phyloP scores from a whole-genome alignment of 1,140 invertebrate species.

The Sitodiplosis mosellana region DNA sequence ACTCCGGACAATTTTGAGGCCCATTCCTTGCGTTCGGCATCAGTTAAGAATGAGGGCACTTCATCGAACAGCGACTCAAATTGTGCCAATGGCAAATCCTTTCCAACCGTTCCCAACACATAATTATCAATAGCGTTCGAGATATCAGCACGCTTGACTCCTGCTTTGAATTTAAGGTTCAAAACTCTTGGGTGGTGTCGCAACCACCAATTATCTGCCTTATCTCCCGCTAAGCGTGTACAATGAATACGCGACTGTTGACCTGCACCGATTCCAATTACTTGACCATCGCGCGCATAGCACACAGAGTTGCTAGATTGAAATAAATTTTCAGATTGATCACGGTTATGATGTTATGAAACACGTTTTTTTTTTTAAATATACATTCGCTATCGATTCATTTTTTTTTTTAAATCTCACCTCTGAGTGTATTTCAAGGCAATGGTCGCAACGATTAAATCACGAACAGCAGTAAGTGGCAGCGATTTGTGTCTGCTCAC shows the following conservation, averaged over 20 bases:
- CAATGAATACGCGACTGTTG: slow-evolving; percentile 97
- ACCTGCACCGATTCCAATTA: slow-evolving; percentile 92
- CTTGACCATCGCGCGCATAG: slow-evolving; percentile 57
- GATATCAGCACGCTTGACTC: slow-evolving; percentile 79
- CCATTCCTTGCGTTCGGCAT: slow-evolving; percentile 62
- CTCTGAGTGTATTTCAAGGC: slow-evolving; percentile 94
- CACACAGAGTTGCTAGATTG: slow-evolving; percentile 22
- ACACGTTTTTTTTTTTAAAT: too few relatives aligned
- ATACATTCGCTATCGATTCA: too few relatives aligned
- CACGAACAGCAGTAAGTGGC: slow-evolving; percentile 56
- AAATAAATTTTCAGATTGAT: too few relatives aligned
- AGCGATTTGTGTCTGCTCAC: slow-evolving; percentile 57
- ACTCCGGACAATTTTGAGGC: slow-evolving; percentile 62
- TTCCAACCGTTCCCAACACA: slow-evolving; percentile 76
- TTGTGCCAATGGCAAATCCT: slow-evolving; percentile 29
- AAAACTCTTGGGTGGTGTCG: slow-evolving; percentile 80
- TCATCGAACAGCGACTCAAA: slow-evolving; percentile 42
- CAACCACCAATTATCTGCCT: slow-evolving; percentile 98
- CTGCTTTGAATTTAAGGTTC: slow-evolving; percentile 72
- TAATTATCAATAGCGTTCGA: slow-evolving; percentile 94
- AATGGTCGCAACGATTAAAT: slow-evolving; percentile 90
- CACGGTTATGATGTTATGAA: too few relatives aligned
- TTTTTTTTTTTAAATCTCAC: too few relatives aligned
- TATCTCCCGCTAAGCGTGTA: slow-evolving; percentile 88
- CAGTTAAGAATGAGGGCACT: slow-evolving; percentile 45